Percentiles rank a stretch among this genome's conserved stretches.
phyloP scores from a whole-genome alignment of 2,797 vertebrate species.

The Sphenopsis melanotis region DNA sequence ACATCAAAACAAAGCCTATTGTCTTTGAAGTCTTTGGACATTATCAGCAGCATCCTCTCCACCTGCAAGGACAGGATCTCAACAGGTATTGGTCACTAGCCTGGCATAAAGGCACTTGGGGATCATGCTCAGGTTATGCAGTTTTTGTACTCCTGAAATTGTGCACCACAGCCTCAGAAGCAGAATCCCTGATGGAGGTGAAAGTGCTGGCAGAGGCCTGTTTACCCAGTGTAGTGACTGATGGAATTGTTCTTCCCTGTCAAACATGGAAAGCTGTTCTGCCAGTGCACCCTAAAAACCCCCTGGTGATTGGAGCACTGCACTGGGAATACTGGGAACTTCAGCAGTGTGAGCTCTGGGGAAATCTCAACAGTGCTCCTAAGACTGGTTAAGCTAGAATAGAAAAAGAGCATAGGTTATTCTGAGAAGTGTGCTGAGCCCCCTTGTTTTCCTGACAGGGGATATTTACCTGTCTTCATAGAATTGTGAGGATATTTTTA shows the following conservation, averaged over 20 bases:
- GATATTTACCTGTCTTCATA: neutral
- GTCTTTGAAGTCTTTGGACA: constrained; percentile 99
- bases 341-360: neutral
- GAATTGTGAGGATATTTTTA: neutral
- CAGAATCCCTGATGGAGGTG: neutral
- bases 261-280: neutral
- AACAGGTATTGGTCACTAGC: constrained; percentile 77
- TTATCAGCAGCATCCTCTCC: constrained; percentile 93
- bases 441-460: neutral
- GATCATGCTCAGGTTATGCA: neutral
- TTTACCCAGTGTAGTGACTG: neutral
- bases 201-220: neutral
- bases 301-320: neutral
- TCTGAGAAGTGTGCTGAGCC: neutral
- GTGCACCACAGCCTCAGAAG: neutral
- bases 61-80: constrained; percentile 89
- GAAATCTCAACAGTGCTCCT: neutral
- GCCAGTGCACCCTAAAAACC: neutral
- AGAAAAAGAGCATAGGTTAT: neutral
- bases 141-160: neutral
- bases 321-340: neutral
- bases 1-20: constrained; percentile 94
- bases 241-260: neutral
- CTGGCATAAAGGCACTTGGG: neutral
- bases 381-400: neutral